A percentile compares a stretch with the other conserved stretches of the same genome.
phyloP scores from a whole-genome alignment of 2,113 vertebrate species.

The Aramus guarauna region DNA sequence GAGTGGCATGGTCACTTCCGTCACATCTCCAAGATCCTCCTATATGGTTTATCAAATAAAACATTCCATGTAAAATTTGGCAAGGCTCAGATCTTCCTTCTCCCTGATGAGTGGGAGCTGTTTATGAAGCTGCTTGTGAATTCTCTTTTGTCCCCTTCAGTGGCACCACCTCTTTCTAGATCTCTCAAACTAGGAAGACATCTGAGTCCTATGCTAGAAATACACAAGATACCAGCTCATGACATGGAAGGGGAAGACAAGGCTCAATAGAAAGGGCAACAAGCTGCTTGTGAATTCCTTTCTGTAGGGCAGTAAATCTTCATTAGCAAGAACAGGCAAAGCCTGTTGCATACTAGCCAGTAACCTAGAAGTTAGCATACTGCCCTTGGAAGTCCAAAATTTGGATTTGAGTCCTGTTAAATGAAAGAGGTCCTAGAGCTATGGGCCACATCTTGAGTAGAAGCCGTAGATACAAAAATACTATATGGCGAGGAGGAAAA shows the following conservation, averaged over 20 bases:
- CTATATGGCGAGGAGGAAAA: neutral
- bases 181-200: neutral
- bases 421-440: neutral
- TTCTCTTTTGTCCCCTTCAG: neutral
- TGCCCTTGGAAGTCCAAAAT: neutral
- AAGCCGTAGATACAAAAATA: neutral
- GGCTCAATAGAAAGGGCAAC: neutral
- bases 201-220: neutral
- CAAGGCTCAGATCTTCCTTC: neutral
- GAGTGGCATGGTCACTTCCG: neutral
- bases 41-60: neutral
- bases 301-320: neutral
- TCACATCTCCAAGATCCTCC: neutral
- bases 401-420: neutral
- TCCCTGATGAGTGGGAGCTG: neutral
- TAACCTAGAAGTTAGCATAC: neutral
- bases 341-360: fast-evolving
- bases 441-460: neutral
- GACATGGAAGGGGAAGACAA: neutral
- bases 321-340: neutral
- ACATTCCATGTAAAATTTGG: neutral
- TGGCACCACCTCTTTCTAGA: neutral
- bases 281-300: neutral
- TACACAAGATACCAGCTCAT: neutral
- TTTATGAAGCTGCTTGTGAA: too few species aligned